A percentile compares a stretch with the other conserved stretches of the same genome.
Conservation (phyloP, 2,797 vertebrate species). For the Hapalemur alaotrensis region DNA sequence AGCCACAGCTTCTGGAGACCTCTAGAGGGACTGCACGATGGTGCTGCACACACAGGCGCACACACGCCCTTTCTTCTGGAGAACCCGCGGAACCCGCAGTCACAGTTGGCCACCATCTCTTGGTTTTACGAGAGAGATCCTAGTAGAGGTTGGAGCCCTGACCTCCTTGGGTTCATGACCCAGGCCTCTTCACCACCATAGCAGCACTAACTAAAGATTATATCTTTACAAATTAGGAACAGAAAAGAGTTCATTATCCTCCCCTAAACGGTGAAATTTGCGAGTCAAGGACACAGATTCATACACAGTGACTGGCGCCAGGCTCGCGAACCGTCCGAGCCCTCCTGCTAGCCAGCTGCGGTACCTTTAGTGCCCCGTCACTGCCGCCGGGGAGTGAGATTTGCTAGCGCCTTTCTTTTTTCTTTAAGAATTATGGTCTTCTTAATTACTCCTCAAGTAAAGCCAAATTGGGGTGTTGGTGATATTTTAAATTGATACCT, state of each 20-base stretch:
- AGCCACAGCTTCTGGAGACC: neutral
- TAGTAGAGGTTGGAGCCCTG: neutral
- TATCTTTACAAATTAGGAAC: slow-evolving; percentile 24
- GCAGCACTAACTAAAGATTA: neutral
- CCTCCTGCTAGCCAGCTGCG: neutral
- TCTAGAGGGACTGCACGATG: no score
- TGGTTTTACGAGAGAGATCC: neutral
- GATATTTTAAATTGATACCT: slow-evolving; percentile 1
- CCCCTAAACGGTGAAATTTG: neutral
- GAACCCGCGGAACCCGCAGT: neutral
- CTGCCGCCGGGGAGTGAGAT: neutral
- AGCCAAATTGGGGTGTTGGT: neutral
- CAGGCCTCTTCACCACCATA: neutral
- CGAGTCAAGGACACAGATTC: neutral
- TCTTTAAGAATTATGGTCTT: neutral
- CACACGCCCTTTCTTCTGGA: neutral
- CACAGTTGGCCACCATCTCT: neutral
- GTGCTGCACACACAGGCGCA: neutral
- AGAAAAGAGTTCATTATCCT: neutral
- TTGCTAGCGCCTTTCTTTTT: neutral
- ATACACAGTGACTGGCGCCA: neutral
- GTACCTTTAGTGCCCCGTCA: no score
- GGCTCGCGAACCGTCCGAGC: neutral
- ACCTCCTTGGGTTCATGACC: neutral
- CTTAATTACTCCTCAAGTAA: slow-evolving; percentile 7